Evolutionary conservation across 2,888 invertebrate species (phyloP).

Genomic region (Erynnis tages): DNA sequence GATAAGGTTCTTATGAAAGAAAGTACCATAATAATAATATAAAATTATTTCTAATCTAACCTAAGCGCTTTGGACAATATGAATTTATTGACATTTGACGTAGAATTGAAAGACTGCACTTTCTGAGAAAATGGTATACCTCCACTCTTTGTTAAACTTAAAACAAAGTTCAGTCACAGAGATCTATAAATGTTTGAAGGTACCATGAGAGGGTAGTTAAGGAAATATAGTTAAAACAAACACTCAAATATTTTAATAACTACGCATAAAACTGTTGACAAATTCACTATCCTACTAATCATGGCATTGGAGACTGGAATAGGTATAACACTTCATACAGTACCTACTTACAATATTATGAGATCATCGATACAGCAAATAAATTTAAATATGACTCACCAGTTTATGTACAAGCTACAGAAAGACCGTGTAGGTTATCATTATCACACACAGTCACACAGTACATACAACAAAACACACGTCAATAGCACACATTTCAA

Average conservation of each 20-base stretch:
- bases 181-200: not conserved
- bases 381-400: conserved; percentile 82
- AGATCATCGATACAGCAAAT: conserved; percentile 80
- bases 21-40: too few species aligned
- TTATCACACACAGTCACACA: conserved; percentile 68
- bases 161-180: too few species aligned
- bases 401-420: conserved; percentile 64
- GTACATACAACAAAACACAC: conserved; percentile 44
- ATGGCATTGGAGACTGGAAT: conserved; percentile 33
- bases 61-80: too few species aligned
- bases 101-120: too few species aligned
- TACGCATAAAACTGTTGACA: conserved; percentile 19
- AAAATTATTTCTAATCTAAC: too few species aligned
- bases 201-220: not conserved
- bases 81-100: too few species aligned
- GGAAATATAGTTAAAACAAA: not conserved
- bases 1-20: too few species aligned
- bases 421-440: conserved; percentile 77
- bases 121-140: too few species aligned
- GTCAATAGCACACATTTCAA: conserved; percentile 46
- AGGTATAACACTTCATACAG: conserved; percentile 31
- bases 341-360: conserved; percentile 55
- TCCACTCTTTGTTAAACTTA: too few species aligned
- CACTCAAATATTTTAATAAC: not conserved
- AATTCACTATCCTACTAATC: conserved; percentile 32